Percentiles rank a stretch among this genome's conserved stretches.
phyloP scores from a whole-genome alignment of 1,140 invertebrate species.

The Ceratosolen solmsi region DNA sequence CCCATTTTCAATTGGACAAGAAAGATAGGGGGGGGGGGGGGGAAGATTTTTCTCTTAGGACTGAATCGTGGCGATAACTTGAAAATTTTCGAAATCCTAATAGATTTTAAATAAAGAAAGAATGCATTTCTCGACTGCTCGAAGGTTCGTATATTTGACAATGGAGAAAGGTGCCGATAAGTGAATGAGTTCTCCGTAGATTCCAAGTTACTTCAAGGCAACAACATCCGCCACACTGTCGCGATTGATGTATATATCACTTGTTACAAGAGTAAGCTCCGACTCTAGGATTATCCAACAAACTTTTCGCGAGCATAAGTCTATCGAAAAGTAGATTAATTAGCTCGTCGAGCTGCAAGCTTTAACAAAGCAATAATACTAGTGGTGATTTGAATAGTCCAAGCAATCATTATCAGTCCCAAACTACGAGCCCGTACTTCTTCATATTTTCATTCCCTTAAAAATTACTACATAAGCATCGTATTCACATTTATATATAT shows the following conservation, averaged over 20 bases:
- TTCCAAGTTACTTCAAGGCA: neutral
- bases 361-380: conserved; percentile 29
- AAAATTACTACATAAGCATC: neutral
- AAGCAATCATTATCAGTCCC: neutral
- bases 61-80: neutral
- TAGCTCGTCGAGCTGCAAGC: conserved; percentile 53
- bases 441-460: neutral
- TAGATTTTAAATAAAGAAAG: neutral
- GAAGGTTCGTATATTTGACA: neutral
- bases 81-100: neutral
- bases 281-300: neutral
- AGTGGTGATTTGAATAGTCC: neutral
- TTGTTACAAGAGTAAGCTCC: neutral
- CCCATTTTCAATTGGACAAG: too few relatives aligned
- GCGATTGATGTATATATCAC: conserved; percentile 12
- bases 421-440: neutral
- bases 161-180: conserved; percentile 5
- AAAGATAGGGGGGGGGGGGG: too few relatives aligned
- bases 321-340: conserved; percentile 59
- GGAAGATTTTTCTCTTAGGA: neutral
- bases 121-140: neutral
- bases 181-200: neutral
- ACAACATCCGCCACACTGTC: neutral
- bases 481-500: too few relatives aligned
- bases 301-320: conserved; percentile 55